These are phyloP conservation scores for Aplodontia rufa DNA, from an alignment of 2,113 vertebrate genomes.

Conservation along the genomic window DNA sequence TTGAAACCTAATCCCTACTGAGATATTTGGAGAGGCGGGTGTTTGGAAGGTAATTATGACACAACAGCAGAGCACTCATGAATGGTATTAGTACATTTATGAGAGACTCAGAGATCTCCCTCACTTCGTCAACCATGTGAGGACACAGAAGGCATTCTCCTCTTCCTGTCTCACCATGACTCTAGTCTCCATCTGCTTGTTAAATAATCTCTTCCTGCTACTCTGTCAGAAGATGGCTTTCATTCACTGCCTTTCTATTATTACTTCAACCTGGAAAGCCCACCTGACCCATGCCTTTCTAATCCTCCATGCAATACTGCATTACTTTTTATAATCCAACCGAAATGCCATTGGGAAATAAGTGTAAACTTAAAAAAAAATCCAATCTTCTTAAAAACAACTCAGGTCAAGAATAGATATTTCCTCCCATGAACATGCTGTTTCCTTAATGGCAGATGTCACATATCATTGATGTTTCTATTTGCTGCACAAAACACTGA, in stretches of 20 bases:
- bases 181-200: neutral
- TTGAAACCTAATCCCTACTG: neutral
- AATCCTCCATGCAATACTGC: neutral
- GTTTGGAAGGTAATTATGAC: neutral
- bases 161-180: neutral
- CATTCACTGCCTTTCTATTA: neutral
- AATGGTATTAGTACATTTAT: neutral
- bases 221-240: neutral
- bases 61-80: neutral
- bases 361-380: conserved; percentile 1
- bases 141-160: neutral
- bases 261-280: neutral
- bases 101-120: neutral
- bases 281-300: neutral
- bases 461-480: neutral
- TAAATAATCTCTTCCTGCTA: neutral
- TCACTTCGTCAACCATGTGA: too few species aligned
- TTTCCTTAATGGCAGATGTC: neutral
- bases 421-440: neutral
- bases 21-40: neutral
- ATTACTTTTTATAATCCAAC: conserved; percentile 16
- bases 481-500: neutral
- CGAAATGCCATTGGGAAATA: conserved; percentile 16
- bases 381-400: neutral
- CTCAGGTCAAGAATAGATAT: neutral